Conservation (phyloP, 2,113 vertebrate species). For the Coptodon rendalli region DNA sequence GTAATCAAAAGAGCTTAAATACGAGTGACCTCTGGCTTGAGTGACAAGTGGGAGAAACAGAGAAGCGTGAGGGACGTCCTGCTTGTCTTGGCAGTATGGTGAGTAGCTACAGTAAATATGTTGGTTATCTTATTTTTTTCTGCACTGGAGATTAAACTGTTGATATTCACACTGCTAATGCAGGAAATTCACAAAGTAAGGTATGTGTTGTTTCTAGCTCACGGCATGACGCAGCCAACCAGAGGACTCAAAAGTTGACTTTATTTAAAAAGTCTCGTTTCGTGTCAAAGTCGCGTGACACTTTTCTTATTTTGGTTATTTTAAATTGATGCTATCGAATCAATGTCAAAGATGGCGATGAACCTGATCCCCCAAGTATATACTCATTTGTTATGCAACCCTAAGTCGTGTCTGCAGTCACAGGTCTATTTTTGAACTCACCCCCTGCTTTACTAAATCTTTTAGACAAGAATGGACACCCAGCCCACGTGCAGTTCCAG, state of each 20-base stretch:
- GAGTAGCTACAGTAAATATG: not conserved
- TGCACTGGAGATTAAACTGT: not conserved
- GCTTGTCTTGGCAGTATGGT: slow-evolving; percentile 46
- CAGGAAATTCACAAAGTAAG: not conserved
- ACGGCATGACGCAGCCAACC: not conserved
- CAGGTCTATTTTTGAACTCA: slow-evolving; percentile 54
- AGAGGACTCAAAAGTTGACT: not conserved
- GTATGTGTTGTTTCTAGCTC: not conserved
- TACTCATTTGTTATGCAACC: slow-evolving; percentile 29
- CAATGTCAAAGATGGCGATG: not conserved
- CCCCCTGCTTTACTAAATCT: slow-evolving; percentile 5
- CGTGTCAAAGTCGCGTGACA: not conserved
- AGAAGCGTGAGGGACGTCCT: not conserved
- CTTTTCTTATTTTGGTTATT: not conserved
- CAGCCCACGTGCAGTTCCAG: not conserved
- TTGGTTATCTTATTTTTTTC: fast-evolving
- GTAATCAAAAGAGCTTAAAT: slow-evolving; percentile 13
- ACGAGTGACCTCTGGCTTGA: slow-evolving; percentile 39
- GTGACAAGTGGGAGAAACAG: not conserved
- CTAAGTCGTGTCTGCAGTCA: not conserved
- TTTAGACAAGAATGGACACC: slow-evolving; percentile 8
- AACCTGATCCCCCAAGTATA: slow-evolving; percentile 13
- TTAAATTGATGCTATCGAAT: not conserved
- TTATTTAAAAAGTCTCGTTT: not conserved
- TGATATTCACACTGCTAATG: not conserved